These are phyloP conservation scores for Amblyjoppa fuscipennis DNA, from an alignment of 2,888 invertebrate genomes.

Conservation along the genomic window DNA sequence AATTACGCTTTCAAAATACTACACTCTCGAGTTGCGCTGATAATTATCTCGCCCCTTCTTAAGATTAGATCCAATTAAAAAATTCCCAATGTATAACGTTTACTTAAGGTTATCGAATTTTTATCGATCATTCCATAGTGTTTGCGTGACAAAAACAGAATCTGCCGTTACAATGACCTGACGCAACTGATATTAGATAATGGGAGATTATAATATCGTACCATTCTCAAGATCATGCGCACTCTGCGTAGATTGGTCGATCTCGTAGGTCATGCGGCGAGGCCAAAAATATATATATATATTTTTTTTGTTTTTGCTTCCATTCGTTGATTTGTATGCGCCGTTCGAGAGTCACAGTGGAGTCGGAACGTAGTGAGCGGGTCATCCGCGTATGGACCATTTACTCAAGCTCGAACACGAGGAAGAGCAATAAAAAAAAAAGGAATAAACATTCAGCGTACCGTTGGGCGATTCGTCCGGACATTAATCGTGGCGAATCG, in stretches of 20 bases:
- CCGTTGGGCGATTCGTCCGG: conserved; percentile 58
- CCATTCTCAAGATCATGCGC: neutral
- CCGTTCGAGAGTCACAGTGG: neutral
- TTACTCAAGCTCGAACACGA: conserved; percentile 41
- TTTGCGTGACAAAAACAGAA: neutral
- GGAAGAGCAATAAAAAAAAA: conserved; percentile 40
- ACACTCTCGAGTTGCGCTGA: neutral
- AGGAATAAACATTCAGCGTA: conserved; percentile 56
- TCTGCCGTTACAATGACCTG: neutral
- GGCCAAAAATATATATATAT: neutral
- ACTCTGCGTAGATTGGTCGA: neutral
- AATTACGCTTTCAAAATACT: neutral
- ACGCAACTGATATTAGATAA: neutral
- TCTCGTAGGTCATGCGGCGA: neutral
- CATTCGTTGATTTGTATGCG: conserved; percentile 13
- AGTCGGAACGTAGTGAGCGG: conserved; percentile 33
- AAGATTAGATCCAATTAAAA: neutral
- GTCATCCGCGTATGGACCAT: conserved; percentile 58
- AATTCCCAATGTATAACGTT: neutral
- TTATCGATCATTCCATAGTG: neutral
- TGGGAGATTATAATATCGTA: neutral
- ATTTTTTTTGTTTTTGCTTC: neutral
- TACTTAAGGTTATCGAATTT: neutral
- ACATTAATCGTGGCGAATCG: conserved; percentile 17
- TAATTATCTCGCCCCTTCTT: neutral